A percentile compares a stretch with the other conserved stretches of the same genome.
phyloP scores from a whole-genome alignment of 2,113 vertebrate species.

The Rhineura floridana region DNA sequence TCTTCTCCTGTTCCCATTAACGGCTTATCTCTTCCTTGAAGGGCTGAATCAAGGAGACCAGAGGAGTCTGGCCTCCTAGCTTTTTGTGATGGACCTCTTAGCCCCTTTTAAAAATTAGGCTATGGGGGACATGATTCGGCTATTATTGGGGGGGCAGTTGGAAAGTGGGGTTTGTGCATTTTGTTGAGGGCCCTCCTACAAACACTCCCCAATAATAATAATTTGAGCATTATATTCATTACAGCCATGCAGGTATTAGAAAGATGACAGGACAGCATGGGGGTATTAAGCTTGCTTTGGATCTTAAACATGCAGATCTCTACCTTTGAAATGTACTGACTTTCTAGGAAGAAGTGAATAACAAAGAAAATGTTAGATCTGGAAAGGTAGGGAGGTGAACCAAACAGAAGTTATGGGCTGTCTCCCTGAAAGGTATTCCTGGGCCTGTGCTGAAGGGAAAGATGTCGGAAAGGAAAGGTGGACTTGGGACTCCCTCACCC shows the following conservation, averaged over 20 bases:
- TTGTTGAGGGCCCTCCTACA: not conserved
- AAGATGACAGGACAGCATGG: no score
- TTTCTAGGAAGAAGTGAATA: not conserved
- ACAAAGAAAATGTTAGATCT: not conserved
- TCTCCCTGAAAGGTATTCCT: not conserved
- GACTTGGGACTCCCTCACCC: not conserved
- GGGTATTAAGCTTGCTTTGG: not conserved
- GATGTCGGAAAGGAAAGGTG: not conserved
- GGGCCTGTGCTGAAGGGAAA: not conserved
- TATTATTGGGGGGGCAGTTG: not conserved
- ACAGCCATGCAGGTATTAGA: not conserved
- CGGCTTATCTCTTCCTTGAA: not conserved
- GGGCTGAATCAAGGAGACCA: not conserved
- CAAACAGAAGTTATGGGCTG: no score
- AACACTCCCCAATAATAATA: no score
- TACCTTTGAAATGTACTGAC: not conserved
- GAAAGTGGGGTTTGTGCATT: not conserved
- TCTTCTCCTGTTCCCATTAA: no score
- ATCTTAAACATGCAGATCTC: not conserved
- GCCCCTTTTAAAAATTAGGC: not conserved
- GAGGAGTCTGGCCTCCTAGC: not conserved
- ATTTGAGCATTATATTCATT: not conserved
- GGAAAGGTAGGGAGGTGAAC: not conserved
- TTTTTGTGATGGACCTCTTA: not conserved
- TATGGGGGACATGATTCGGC: not conserved